Conservation (phyloP, 2,888 invertebrate species). For the Fragum whitleyi region DNA sequence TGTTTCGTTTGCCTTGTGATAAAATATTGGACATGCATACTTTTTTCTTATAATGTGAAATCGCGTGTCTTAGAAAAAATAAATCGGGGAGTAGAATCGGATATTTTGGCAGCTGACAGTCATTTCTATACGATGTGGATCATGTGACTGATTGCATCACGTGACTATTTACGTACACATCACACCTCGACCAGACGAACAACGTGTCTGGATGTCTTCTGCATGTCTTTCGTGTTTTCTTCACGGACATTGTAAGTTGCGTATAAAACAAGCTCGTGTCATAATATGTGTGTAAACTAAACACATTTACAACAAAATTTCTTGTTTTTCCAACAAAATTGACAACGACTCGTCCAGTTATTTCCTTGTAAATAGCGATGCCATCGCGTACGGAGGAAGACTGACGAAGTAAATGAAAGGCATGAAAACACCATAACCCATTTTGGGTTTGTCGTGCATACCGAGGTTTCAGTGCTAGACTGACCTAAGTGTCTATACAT, state of each 20-base stretch:
- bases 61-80: neutral
- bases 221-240: constrained; percentile 5
- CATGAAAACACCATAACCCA: too few relatives aligned
- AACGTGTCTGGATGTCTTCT: neutral
- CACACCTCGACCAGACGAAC: constrained; percentile 1
- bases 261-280: constrained; percentile 5
- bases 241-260: neutral
- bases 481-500: too few relatives aligned
- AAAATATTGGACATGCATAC: neutral
- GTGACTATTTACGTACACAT: neutral
- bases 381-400: constrained; percentile 10
- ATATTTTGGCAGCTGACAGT: neutral
- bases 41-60: neutral
- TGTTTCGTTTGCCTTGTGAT: neutral
- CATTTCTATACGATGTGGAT: neutral
- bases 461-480: too few relatives aligned
- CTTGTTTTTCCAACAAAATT: constrained; percentile 10
- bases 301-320: neutral
- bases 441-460: too few relatives aligned
- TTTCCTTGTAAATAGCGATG: constrained; percentile 10
- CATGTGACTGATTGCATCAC: neutral
- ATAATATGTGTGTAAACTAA: constrained; percentile 1
- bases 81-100: neutral
- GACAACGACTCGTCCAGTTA: constrained; percentile 1
- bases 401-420: too few relatives aligned